Base-by-base conservation (phyloP, 1,140 invertebrate species). In the Drosophila malerkotliana region DNA sequence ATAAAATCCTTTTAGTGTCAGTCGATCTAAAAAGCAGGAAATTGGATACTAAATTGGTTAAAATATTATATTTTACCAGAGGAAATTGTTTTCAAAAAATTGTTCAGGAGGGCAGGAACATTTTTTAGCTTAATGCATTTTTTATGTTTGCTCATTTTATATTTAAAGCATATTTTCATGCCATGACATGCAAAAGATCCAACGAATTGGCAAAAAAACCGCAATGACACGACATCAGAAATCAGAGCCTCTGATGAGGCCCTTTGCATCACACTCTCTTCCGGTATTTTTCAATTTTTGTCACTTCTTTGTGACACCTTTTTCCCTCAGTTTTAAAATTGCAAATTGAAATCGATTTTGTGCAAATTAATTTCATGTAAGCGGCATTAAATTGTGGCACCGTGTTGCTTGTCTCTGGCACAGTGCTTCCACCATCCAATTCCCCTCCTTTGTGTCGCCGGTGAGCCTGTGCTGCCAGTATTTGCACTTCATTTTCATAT, bases 401-500 rank as follows among this genome's bases (percentile, higher is more conserved):
- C 48, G 24, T 15, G 5, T n/a, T 24, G 21, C 47, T 32, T 53
- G 52, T 60, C 26, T 58, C 10, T 12, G 18, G 6, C 28, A 37
- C 41, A 21, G 34, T 66, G 39, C 39, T 55, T 57, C 55, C 61
- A n/a, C 73, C 34, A 37, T 44, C 24, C 7, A 28, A 52, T 49
- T 8, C 44, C 59, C 34, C 55, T 61, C 51, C 62, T 41, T 28
- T 6, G 26, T 28, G 26, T 28, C 48, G 10, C 14, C 18, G 4
- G 26, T 28, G 44, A 47, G 39, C 6, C 44, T 39, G 18, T 57
- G 24, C 52, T 62, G 58, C 30, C 47, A 68, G 48, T 84, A 79
- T 87, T 84, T 77, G 77, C 73, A 69, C 73, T 85, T 85, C 55
- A 85, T 85, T 87, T 87, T 85, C 82, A 85, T 87, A 87, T 85